phyloP scores from a whole-genome alignment of 2,888 invertebrate species.

The Oscheius onirici region DNA sequence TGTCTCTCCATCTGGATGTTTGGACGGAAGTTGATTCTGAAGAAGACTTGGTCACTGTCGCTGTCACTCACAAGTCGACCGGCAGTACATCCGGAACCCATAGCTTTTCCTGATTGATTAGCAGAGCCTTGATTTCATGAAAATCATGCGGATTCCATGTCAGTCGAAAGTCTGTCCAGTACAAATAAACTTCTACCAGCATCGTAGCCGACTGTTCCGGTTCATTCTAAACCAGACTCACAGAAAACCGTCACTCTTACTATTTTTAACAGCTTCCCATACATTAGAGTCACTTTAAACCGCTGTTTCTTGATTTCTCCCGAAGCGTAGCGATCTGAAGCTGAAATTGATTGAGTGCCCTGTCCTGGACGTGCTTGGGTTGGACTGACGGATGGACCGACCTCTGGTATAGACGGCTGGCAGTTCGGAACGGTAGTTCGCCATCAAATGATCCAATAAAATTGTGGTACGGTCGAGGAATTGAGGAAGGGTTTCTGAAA shows the following conservation, averaged over 20 bases:
- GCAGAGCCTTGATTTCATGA: neutral
- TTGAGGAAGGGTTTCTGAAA: neutral
- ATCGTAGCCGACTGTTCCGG: constrained; percentile 15
- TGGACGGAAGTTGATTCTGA: neutral
- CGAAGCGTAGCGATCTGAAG: constrained; percentile 13
- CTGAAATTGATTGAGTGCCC: constrained; percentile 9
- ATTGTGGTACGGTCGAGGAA: constrained; percentile 1
- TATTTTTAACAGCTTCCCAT: constrained; percentile 6
- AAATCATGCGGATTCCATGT: constrained; percentile 1
- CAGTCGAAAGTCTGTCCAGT: constrained; percentile 13
- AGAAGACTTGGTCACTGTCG: neutral
- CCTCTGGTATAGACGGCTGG: constrained; percentile 17
- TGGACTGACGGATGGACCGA: neutral
- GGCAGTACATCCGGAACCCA: constrained; percentile 11
- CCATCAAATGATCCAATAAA: constrained; percentile 6
- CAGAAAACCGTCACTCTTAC: neutral
- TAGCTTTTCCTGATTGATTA: constrained; percentile 3
- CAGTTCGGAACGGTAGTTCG: constrained; percentile 4
- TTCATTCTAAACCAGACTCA: constrained; percentile 12
- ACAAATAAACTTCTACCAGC: constrained; percentile 3
- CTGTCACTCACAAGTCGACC: constrained; percentile 8
- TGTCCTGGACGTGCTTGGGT: neutral
- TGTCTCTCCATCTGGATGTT: constrained; percentile 1
- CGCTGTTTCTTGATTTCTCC: neutral
- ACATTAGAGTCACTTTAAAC: constrained; percentile 17